Base-by-base conservation (phyloP, 2,113 vertebrate species). In the Megaceryle torquata region DNA sequence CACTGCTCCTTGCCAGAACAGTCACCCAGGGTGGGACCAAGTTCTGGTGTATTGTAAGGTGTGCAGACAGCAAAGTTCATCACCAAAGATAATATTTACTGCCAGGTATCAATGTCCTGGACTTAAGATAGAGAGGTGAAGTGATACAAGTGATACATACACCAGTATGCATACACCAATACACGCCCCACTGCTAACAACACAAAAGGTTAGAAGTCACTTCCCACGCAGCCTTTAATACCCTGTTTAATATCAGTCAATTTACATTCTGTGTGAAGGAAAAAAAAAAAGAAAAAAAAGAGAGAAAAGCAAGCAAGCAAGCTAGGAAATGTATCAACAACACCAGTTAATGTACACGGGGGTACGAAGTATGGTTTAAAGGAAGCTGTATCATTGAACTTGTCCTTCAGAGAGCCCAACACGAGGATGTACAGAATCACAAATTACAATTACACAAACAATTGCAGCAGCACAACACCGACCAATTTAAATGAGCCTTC, bases 21-120 rank as follows among this genome's bases (percentile, higher is more conserved):
- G 37, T 21, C 1, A 1, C 12, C 43, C 41, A 3, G 0, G 0
- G 25, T 5, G 18, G 35, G 28, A 60, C 35, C 5, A 10, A 50
- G 37, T 41, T 41, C 48, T 48, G 37, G 41, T 12, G 1, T 13
- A 8, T 12, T 14, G 6, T 17, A 53, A 71, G 19, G 26, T 20
- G 15, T 10, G 9, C 76, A 82, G 50, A n/a, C 20, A 59, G 25
- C n/a, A 21, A 39, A 61, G n/a, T 48, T 83, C 43, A 57, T 28
- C 64, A 43, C 15, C 44, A 35, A n/a, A 84, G 54, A 16, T 5
- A 44, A 6, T 6, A 64, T 31, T 63, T 46, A 37, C 60, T 75
- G 80, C 33, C 51, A 50, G 61, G 28, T 61, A 51, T 22, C 56
- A 21, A 28, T 21, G 26, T 63, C 54, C 26, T 4, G 8, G 56